Base-by-base conservation (phyloP, 2,888 invertebrate genomes). In the Ernsta delagoae region DNA sequence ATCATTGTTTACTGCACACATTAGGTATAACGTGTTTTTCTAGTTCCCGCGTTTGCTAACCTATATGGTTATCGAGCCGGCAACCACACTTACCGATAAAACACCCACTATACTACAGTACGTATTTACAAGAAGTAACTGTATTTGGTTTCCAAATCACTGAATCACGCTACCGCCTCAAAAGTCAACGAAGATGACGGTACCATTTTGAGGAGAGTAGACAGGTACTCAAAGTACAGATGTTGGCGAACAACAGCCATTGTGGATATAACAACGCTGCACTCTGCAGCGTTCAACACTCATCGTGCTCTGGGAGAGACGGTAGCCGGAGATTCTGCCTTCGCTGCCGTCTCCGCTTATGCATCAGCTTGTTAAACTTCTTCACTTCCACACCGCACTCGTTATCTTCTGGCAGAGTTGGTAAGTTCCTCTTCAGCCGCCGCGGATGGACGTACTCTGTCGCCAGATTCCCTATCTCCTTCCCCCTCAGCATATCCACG, bases 331-430 rank as follows among this genome's bases (percentile, higher is more conserved):
- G 75, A 34, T 41, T 43, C 68, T 87, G 88, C 41, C 83, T 85
- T 69, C 91, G 80, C 72, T 86, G 82, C 72, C 88, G 88, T 50
- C 86, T 83, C 70, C 85, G 83, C 66, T 82, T 81, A 34, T 83
- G 81, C 41, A 83, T 81, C 68, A 81, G 74, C 70, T 84, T 83
- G 70, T 78, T 85, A 70, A 83, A 81, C 71, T 85, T 90, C 70
- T 83, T 87, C 66, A 89, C 73, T 60, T 90, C 91, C 0, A 75
- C 79, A 67, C 85, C 87, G 82, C 89, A 90, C 72, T 92, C 92
- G 71, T 88, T 89, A 73, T 92, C 92, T 73, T 92, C 92, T 0
- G 90, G 91, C 24, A 92, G 74, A 1, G 92, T 86, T 5, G 92
- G 86, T 4, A 92, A 76, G 50, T 79, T 83, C 48, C 90, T 81